Conservation (phyloP, 2,113 vertebrate species). For the Platanista minor region DNA sequence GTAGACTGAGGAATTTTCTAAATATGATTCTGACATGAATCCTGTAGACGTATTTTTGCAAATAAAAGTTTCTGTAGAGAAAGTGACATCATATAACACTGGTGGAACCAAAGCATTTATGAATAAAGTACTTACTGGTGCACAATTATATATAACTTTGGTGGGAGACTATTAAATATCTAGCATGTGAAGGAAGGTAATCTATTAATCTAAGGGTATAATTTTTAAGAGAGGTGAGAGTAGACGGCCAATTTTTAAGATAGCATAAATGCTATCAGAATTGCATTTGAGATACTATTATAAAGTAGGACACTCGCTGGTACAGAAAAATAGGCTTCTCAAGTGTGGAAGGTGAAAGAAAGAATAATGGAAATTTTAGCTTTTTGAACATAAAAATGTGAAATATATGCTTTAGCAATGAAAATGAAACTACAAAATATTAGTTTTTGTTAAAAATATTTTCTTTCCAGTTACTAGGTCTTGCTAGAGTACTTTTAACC, state of each 20-base stretch:
- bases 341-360: background rate
- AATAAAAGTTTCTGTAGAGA: background rate
- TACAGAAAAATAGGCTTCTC: background rate
- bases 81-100: background rate
- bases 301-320: background rate
- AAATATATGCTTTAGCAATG: background rate
- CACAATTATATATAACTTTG: background rate
- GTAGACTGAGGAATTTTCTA: background rate
- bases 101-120: background rate
- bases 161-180: background rate
- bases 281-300: background rate
- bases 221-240: background rate
- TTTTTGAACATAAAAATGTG: background rate
- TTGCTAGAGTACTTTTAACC: background rate
- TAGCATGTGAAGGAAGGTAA: background rate
- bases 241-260: background rate
- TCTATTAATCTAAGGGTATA: background rate
- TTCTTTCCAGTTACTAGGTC: background rate
- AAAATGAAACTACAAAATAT: background rate
- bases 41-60: background rate
- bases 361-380: background rate
- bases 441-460: background rate
- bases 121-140: background rate
- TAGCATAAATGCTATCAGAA: background rate
- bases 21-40: background rate